These are phyloP conservation scores for Aproaerema taeniolella DNA, from an alignment of 2,888 invertebrate genomes.

Conservation along the genomic window DNA sequence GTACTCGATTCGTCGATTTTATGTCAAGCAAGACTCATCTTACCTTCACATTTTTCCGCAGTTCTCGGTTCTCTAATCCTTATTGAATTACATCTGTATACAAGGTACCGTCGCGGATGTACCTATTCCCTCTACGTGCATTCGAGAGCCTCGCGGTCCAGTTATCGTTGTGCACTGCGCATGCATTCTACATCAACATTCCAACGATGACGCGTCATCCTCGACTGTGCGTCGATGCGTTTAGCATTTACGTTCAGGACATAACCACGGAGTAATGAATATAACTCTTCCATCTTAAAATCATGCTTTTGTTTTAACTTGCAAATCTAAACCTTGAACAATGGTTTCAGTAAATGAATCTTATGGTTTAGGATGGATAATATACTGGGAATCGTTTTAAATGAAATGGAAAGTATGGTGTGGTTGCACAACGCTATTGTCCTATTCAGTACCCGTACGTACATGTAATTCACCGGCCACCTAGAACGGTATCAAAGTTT, in stretches of 20 bases:
- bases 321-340: too few relatives aligned
- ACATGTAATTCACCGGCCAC: conserved; percentile 41
- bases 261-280: too few relatives aligned
- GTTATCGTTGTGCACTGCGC: conserved; percentile 45
- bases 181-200: conserved; percentile 65
- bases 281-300: conserved; percentile 23
- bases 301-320: conserved; percentile 41
- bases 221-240: conserved; percentile 49
- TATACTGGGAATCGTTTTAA: conserved; percentile 36
- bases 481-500: conserved; percentile 26
- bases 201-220: conserved; percentile 60
- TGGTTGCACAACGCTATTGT: conserved; percentile 60
- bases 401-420: conserved; percentile 50
- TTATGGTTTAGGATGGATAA: too few relatives aligned
- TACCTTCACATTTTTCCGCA: conserved; percentile 49
- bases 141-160: conserved; percentile 37
- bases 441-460: conserved; percentile 34
- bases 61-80: conserved; percentile 39
- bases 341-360: too few relatives aligned
- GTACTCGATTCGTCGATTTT: conserved; percentile 32
- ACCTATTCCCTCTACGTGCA: not conserved
- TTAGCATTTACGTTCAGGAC: conserved; percentile 40
- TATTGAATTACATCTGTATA: conserved; percentile 43
- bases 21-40: conserved; percentile 46
- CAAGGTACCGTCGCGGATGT: conserved; percentile 27